Evolutionary conservation across 1,140 invertebrate genomes (phyloP).

Genomic region (Drosophila nigrodunni): DNA sequence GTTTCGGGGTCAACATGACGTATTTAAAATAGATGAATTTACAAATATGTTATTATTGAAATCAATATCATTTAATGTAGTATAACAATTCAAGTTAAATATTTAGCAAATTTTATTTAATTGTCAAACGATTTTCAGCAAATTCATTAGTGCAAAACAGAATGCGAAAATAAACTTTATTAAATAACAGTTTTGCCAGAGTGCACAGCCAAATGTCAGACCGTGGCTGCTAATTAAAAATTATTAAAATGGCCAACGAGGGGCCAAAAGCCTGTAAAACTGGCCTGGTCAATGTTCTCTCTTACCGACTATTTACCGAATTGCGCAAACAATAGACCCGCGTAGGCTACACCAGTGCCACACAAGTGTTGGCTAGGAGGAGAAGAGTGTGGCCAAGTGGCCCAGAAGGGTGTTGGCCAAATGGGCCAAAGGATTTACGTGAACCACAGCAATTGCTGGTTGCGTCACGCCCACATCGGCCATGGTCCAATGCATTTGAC

Average conservation of each 20-base stretch:
- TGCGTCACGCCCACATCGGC: constrained; percentile 1
- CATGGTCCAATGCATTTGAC: constrained; percentile 28
- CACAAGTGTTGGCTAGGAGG: no score
- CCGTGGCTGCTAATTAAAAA: constrained; percentile 42
- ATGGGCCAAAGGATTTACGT: constrained; percentile 8
- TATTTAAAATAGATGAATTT: no score
- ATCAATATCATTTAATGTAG: no score
- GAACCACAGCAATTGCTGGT: constrained; percentile 27
- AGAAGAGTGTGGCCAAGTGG: not conserved
- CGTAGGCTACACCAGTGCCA: not conserved
- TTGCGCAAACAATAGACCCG: constrained; percentile 27
- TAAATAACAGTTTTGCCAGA: constrained; percentile 30
- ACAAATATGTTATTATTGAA: no score
- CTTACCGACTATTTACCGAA: constrained; percentile 32
- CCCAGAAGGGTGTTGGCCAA: no score
- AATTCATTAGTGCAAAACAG: constrained; percentile 9
- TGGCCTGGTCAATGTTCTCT: not conserved
- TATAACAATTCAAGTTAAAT: no score
- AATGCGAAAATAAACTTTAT: constrained; percentile 33
- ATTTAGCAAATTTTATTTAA: not conserved
- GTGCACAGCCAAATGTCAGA: constrained; percentile 4
- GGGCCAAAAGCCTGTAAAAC: constrained; percentile 4
- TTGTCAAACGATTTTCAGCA: not conserved
- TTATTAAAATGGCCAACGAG: constrained; percentile 39
- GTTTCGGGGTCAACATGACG: no score